Conservation (phyloP, 1,140 invertebrate genomes). For the Drosophila yakuba region DNA sequence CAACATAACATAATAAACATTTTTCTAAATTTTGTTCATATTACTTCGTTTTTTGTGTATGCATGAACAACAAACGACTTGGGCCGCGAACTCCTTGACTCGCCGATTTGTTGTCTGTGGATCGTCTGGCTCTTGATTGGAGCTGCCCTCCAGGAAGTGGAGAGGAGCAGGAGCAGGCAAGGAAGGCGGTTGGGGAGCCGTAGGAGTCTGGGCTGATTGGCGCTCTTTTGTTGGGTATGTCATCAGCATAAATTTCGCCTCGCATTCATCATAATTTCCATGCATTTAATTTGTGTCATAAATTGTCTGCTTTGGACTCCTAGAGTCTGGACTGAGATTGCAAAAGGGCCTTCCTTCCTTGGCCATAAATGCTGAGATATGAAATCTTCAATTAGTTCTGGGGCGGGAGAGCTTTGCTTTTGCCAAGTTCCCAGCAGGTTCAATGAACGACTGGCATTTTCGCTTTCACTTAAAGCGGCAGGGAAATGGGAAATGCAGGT, state of each 20-base stretch:
- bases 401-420: conserved; percentile 4
- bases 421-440: conserved; percentile 18
- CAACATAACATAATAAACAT: not conserved
- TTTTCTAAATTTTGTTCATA: not conserved
- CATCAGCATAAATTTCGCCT: conserved; percentile 81
- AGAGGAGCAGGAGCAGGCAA: conserved; percentile 9
- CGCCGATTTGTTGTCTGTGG: conserved; percentile 44
- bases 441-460: conserved; percentile 47
- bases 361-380: conserved; percentile 37
- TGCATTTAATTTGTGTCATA: conserved; percentile 80
- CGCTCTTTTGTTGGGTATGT: conserved; percentile 58
- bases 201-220: conserved; percentile 18
- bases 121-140: conserved; percentile 73
- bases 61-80: conserved; percentile 24
- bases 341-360: conserved; percentile 8
- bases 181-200: conserved; percentile 15
- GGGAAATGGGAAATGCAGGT: conserved; percentile 46
- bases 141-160: conserved; percentile 46
- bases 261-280: conserved; percentile 82
- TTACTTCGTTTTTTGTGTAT: not conserved
- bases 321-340: conserved; percentile 49
- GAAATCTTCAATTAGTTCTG: conserved; percentile 57
- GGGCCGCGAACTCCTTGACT: conserved; percentile 18
- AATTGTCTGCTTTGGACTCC: conserved; percentile 60
- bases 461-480: conserved; percentile 57